Percentiles rank a stretch among this genome's conserved stretches.
Conservation (phyloP, 1,140 invertebrate genomes). For the Samia ricini region DNA sequence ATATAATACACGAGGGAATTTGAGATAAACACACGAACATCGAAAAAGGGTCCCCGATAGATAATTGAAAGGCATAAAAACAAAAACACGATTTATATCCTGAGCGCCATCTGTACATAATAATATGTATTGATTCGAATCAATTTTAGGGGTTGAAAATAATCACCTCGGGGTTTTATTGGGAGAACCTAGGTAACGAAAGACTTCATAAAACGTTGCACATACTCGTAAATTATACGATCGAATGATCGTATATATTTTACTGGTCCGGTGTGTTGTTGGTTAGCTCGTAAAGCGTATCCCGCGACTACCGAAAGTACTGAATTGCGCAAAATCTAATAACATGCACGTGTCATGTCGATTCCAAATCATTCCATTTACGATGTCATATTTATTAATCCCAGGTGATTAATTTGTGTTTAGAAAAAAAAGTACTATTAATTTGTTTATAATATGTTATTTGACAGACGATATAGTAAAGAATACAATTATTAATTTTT, state of each 20-base stretch:
- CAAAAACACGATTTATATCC: constrained; percentile 31
- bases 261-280: constrained; percentile 19
- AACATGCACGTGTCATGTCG: constrained; percentile 29
- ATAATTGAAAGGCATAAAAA: constrained; percentile 35
- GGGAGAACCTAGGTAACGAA: constrained; percentile 29
- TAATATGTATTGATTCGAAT: constrained; percentile 38
- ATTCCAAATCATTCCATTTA: constrained; percentile 23
- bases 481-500: no score
- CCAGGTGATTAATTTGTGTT: no score
- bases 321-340: constrained; percentile 15
- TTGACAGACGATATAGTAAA: no score
- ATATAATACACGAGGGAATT: neutral
- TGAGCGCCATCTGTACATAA: constrained; percentile 22
- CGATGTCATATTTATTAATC: constrained; percentile 9
- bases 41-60: constrained; percentile 17
- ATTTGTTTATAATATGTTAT: no score
- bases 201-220: constrained; percentile 36
- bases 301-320: constrained; percentile 10
- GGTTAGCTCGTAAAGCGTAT: constrained; percentile 32
- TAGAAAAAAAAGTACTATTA: no score
- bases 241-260: constrained; percentile 37
- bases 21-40: constrained; percentile 13
- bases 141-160: constrained; percentile 33
- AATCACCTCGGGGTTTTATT: constrained; percentile 38
- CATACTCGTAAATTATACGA: constrained; percentile 40